Conservation (phyloP, 2,113 vertebrate genomes). For the Semicossyphus pulcher region DNA sequence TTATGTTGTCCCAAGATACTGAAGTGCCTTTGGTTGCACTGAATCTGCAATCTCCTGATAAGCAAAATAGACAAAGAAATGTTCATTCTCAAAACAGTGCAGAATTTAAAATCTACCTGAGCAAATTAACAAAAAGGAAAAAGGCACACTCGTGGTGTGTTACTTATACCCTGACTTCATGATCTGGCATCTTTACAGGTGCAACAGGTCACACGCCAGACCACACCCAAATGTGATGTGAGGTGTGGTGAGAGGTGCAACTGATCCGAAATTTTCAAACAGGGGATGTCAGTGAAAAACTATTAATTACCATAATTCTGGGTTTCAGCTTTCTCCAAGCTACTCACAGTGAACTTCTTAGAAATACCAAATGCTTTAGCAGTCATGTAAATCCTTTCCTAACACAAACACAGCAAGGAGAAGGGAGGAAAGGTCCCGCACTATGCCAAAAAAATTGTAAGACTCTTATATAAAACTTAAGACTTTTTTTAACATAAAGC, state of each 20-base stretch:
- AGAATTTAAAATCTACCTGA: not conserved
- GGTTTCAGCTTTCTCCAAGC: not conserved
- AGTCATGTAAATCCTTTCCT: not conserved
- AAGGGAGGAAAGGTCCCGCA: not conserved
- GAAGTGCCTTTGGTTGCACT: slow-evolving; percentile 71
- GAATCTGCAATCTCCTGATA: slow-evolving; percentile 85
- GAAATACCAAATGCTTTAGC: not conserved
- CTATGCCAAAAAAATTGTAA: not conserved
- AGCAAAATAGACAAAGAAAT: not conserved
- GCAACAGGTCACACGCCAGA: not conserved
- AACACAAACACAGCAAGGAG: not conserved
- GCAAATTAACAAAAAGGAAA: not conserved
- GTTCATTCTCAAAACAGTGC: not conserved
- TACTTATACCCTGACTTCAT: not conserved
- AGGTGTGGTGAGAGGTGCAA: slow-evolving; percentile 9
- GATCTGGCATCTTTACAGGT: slow-evolving; percentile 2
- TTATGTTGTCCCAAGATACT: slow-evolving; percentile 81
- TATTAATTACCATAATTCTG: too few relatives aligned
- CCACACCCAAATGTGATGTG: not conserved
- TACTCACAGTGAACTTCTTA: not conserved
- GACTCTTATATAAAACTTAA: not conserved
- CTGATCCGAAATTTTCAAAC: not conserved
- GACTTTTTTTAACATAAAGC: too few relatives aligned
- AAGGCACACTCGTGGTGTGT: not conserved
- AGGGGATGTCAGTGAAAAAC: too few relatives aligned